Conservation (phyloP, 2,888 invertebrate species). For the Synergus laeviventris region DNA sequence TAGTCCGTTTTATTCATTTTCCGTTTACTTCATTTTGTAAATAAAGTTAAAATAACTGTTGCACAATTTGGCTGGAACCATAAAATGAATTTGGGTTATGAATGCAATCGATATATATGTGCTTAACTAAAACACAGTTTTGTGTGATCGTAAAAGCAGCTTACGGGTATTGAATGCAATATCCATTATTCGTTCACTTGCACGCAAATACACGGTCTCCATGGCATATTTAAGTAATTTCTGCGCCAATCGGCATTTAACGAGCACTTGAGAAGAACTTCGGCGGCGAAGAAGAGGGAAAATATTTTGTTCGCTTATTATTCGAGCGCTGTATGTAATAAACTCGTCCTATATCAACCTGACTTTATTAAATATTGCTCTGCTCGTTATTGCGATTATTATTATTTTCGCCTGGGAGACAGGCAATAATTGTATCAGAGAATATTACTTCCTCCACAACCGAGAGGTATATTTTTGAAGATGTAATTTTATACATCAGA, state of each 20-base stretch:
- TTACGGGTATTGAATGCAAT: slow-evolving; percentile 26
- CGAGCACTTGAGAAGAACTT: slow-evolving; percentile 26
- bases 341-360: slow-evolving; percentile 18
- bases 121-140: slow-evolving; percentile 22
- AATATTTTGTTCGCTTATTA: slow-evolving; percentile 20
- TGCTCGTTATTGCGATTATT: background rate
- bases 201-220: slow-evolving; percentile 13
- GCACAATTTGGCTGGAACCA: background rate
- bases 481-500: background rate
- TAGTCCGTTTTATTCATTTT: background rate
- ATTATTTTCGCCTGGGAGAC: background rate
- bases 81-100: slow-evolving; percentile 31
- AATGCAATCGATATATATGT: background rate
- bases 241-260: slow-evolving; percentile 30
- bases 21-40: background rate
- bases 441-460: background rate
- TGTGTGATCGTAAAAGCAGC: slow-evolving; percentile 26
- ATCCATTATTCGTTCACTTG: slow-evolving; percentile 30
- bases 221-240: slow-evolving; percentile 20
- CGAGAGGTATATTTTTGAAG: background rate
- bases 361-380: slow-evolving; percentile 17
- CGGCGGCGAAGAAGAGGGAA: background rate
- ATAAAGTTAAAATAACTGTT: background rate
- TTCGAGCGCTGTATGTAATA: slow-evolving; percentile 1
- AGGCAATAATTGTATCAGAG: background rate